Base-by-base conservation (phyloP, 2,113 vertebrate genomes). In the Brachionichthys hirsutus region DNA sequence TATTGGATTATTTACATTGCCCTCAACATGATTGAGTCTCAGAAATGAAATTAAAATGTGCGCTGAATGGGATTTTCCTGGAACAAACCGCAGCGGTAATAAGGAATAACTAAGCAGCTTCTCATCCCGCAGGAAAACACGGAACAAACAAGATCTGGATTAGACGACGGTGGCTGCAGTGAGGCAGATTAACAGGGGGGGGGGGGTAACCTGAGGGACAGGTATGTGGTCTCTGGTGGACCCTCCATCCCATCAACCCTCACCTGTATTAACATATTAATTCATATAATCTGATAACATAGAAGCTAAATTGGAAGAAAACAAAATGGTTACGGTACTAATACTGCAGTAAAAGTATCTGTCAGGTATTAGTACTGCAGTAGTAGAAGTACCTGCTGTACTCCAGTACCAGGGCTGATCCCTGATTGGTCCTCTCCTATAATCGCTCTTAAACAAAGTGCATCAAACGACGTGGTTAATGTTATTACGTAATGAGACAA, bases 181-280 rank as follows among this genome's bases (percentile, higher is more conserved):
- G 90, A 86, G 67, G 43, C 63, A 90, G 90, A 91, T 93, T 93
- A 92, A 73, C n/a, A n/a, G n/a, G n/a, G n/a, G n/a, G n/a, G n/a
- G n/a, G n/a, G n/a, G n/a, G n/a, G n/a, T n/a, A 74, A 66, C 56
- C 69, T 86, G 78, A 83, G 80, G 15, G 54, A 54, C 70, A 30
- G 62, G 75, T 84, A 62, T 88, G 68, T 88, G 86, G 73, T 84
- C 87, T 84, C 24, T 30, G 24, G 24, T 4, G 24, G 24, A 8
- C 24, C 5, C 5, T 30, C 24, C 24, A 8, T 30, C 24, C 24
- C 24, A 30, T 30, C 24, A 3, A 2, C 24, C 24, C 24, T 30
- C 10, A 38, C 8, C 12, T 12, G 9, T 6, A 38, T 38, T 10
- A 38, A 38, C 9, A 38, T 3, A 12, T 12, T 38, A 12, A 12